Evolutionary conservation across 2,113 vertebrate genomes (phyloP), one percentile per base, ranked within the genome.

Genomic region (Jaculus jaculus): DNA sequence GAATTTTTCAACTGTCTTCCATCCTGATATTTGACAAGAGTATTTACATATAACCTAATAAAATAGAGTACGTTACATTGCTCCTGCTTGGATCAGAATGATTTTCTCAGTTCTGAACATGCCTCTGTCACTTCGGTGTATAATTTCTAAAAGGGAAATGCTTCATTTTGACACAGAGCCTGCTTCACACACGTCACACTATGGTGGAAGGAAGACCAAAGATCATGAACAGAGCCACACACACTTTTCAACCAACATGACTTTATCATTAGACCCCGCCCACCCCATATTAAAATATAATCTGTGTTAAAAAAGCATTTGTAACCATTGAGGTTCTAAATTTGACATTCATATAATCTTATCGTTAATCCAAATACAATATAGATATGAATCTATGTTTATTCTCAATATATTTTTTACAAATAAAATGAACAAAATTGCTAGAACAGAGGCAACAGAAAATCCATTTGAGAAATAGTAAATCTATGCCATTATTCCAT

Each of bases 11-110:
- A 96, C 95, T 96, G 96, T 92, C 98, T 94, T 98, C n/a, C 97
- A 97, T 97, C 97, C 96, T 98, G 97, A 98, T 96, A 98, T 98
- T 98, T 98, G 98, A 98, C 97, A 98, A 95, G 97, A 96, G 87
- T 96, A 96, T 96, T 97, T 98, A 98, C 97, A 97, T 98, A 98
- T 97, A 98, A 98, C 95, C 94, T 98, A 97, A 97, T 97, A 98
- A 98, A 98, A 98, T 98, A 98, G 97, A 98, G 96, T 98, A 97
- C 80, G 96, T 97, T 94, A 97, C 87, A 89, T 96, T 87, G 89
- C 77, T 98, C 96, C 89, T 83, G 51, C 51, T 79, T 97, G 95
- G 97, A 96, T 96, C 95, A 42, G 94, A 92, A 83, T 93, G 94
- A 66, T 20, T 97, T 94, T 97, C 97, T 97, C 95, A 95, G 86